Percentiles rank a stretch among this genome's conserved stretches.
phyloP scores from a whole-genome alignment of 30 jellyfish, hydroid and myxozoan genomes.

The Aurelia aurita region DNA sequence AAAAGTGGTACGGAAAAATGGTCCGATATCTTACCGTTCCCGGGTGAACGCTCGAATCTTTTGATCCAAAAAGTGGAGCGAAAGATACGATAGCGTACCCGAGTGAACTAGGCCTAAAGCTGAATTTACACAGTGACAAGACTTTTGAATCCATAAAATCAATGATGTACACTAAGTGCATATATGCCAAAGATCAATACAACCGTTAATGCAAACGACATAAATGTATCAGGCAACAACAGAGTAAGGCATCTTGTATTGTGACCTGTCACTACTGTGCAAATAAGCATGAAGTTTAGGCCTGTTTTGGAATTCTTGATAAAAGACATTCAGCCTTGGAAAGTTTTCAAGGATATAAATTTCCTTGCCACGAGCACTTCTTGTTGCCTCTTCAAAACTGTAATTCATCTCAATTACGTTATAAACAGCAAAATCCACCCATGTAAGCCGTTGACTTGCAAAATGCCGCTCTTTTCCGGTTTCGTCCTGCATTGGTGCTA shows the following conservation, averaged over 20 bases:
- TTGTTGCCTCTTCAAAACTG: conserved; percentile 58
- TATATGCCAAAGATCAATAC: too few species aligned
- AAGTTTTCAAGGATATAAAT: conserved; percentile 51
- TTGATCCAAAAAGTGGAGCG: too few species aligned
- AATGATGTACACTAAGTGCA: too few species aligned
- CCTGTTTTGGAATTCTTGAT: conserved; percentile 58
- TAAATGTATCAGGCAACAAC: neutral
- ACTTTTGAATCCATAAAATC: too few species aligned
- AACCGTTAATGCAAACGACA: too few species aligned
- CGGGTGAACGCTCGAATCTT: too few species aligned
- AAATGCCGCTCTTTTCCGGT: conserved; percentile 64
- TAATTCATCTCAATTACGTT: conserved; percentile 74
- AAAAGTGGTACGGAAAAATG: too few species aligned
- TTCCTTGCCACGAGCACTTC: conserved; percentile 27
- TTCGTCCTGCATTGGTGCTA: conserved; percentile 53
- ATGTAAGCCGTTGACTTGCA: conserved; percentile 85
- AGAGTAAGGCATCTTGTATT: conserved; percentile 52
- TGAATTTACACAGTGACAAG: too few species aligned
- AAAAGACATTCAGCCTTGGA: conserved; percentile 59
- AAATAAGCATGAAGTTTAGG: conserved; percentile 58
- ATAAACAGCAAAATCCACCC: conserved; percentile 89
- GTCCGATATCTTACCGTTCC: too few species aligned
- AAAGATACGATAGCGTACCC: too few species aligned
- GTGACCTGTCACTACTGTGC: conserved; percentile 45
- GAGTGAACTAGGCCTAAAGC: too few species aligned